Evolutionary conservation across 2,888 invertebrate genomes (phyloP).

Genomic region (Idaea dimidiata): DNA sequence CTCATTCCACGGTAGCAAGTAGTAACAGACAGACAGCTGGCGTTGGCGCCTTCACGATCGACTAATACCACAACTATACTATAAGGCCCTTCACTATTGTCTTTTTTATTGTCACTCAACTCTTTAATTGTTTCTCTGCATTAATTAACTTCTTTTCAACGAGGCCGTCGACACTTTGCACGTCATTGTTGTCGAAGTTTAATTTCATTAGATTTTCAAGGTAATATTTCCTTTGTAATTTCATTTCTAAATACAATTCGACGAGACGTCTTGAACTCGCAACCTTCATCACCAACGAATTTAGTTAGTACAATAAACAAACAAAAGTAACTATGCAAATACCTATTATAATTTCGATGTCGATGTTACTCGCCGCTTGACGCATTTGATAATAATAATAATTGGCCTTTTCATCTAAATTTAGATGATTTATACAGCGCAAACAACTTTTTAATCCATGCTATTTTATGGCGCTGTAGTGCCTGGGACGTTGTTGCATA

Average conservation of each 20-base stretch:
- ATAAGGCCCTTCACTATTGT: conserved; percentile 63
- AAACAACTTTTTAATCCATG: too few species aligned
- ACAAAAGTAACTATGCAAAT: too few species aligned
- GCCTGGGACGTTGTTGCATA: too few species aligned
- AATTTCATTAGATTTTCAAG: background rate
- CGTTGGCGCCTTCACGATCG: conserved; percentile 55
- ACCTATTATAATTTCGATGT: too few species aligned
- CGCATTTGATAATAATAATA: too few species aligned
- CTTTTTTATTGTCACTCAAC: conserved; percentile 39
- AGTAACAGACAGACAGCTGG: conserved; percentile 24
- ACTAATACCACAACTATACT: conserved; percentile 52
- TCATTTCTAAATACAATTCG: background rate
- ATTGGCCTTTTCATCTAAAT: too few species aligned
- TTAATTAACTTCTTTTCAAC: conserved; percentile 22
- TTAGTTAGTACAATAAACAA: too few species aligned
- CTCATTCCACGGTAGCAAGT: conserved; percentile 49
- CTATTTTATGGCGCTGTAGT: too few species aligned
- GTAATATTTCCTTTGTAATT: background rate
- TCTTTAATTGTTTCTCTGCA: conserved; percentile 40
- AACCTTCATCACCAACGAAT: too few species aligned
- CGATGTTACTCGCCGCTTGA: too few species aligned
- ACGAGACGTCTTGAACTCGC: too few species aligned
- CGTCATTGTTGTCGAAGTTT: background rate
- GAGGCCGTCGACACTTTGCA: background rate
- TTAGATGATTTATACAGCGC: too few species aligned